Evolutionary conservation across 2,888 invertebrate genomes (phyloP), one percentile per base, ranked within the genome.

Genomic region (Cephus nigrinus): DNA sequence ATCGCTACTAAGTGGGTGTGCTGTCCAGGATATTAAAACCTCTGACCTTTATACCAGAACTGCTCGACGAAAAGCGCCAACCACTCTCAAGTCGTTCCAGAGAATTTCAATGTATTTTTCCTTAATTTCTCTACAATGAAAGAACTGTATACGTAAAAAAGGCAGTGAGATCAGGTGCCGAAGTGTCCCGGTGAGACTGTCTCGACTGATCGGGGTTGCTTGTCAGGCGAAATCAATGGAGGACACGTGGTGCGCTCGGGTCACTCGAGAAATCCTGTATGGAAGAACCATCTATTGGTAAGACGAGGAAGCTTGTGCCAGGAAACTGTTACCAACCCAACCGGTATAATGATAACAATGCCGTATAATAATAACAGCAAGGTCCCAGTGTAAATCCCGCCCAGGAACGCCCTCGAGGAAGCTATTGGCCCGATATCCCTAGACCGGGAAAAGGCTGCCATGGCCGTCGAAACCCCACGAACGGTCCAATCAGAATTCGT

Each of bases 401-500:
- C 90, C 86, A 86, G 90, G 78, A 90, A 90, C 91, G 91, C 91
- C 91, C 90, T 87, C 89, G 87, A 86, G 84, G 82, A 83, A 85
- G 88, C 90, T 91, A 91, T 91, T 91, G 91, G 91, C 91, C 89
- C 86, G 90, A 91, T 91, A 89, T 86, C 84, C 83, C 84, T 82
- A 85, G 82, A 83, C 80, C 84, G 86, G 86, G 87, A 86, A 88
- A 89, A 88, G 88, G 86, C 90, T 90, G 88, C 86, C 90, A 91
- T 91, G 90, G 89, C 90, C 87, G 90, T 86, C 88, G 84, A 83
- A 81, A 82, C 81, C 80, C 79, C 78, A 73, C 85, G 88, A 90
- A 89, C 89, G 88, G 87, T 90, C 91, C 91, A 91, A 91, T 91
- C 90, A 87, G 87, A 88, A 85, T 82, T 80, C 84, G 84, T 80